Base-by-base conservation (phyloP, 2,113 vertebrate genomes). In the Ammospiza caudacuta region DNA sequence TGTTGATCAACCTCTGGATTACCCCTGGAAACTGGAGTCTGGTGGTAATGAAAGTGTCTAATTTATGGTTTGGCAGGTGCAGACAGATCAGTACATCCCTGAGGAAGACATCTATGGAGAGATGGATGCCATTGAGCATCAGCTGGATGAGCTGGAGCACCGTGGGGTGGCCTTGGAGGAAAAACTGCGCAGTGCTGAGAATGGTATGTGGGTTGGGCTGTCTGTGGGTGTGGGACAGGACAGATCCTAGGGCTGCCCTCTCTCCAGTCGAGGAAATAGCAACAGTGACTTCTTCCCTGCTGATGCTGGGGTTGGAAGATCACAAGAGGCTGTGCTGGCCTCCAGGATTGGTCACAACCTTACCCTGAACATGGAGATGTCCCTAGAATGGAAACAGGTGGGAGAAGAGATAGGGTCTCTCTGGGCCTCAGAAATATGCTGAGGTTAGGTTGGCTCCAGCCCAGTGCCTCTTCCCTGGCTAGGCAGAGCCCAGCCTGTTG, bases 91-190 rank as follows among this genome's bases (percentile, higher is more conserved):
- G 74, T 97, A 97, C 52, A 93, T 98, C 70, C 98, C 98, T 0
- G 97, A 98, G 83, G 98, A 98, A 85, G 98, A 98, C 58, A 98
- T 99, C 87, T 97, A 98, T 15, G 97, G 96, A 46, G 98, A 99
- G 97, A 98, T 98, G 97, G 98, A 97, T 57, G 93, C 97, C 39
- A 98, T 99, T 4, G 97, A 99, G 74, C 97, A 98, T 85, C 97
- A 98, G 51, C 97, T 99, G 94, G 98, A 99, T 58, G 96, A 97
- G 23, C 94, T 99, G 95, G 99, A 99, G 44, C 98, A 97, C 78
- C 97, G 95, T 44, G 99, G 99, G 39, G 98, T 99, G 10, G 95
- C 98, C 37, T 95, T 99, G 97, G 99, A 99, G 95, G 98, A 96
- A 39, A 98, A 96, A 58, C 98, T 99, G 69, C 98, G 99, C 49